Evolutionary conservation across 2,113 vertebrate genomes (phyloP).

Genomic region (Pseudonaja textilis): DNA sequence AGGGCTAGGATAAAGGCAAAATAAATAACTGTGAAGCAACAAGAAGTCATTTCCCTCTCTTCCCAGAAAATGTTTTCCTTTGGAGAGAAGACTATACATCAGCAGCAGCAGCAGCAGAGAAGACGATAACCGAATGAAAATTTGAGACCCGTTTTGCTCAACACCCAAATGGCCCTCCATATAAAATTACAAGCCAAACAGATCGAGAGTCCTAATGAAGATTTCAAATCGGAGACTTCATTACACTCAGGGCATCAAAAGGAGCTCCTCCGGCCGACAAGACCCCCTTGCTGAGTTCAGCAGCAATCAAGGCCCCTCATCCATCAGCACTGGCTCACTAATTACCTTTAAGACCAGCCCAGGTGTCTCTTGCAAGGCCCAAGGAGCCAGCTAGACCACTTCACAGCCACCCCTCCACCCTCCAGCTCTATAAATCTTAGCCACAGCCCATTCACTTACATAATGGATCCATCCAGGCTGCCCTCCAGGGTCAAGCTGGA

Average conservation of each 20-base stretch:
- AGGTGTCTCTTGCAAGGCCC: constrained; percentile 27
- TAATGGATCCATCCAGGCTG: constrained; percentile 18
- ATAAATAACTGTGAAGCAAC: constrained; percentile 2
- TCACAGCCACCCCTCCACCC: neutral
- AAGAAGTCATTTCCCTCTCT: neutral
- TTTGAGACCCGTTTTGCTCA: neutral
- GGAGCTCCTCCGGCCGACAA: neutral
- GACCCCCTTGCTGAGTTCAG: constrained; percentile 1
- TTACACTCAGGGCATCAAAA: neutral
- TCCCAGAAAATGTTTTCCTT: neutral
- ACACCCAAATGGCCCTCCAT: neutral
- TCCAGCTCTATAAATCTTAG: constrained; percentile 26
- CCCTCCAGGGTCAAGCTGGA: constrained; percentile 20
- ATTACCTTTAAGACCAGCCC: constrained; percentile 21
- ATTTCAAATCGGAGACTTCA: constrained; percentile 11
- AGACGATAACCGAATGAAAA: neutral
- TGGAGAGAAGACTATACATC: neutral
- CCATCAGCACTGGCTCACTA: constrained; percentile 25
- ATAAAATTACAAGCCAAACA: neutral
- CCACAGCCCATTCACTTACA: constrained; percentile 14
- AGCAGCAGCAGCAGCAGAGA: neutral
- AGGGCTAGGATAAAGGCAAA: neutral
- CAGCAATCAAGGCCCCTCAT: constrained; percentile 11
- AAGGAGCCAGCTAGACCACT: constrained; percentile 9
- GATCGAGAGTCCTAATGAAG: neutral